Percentiles rank a stretch among this genome's conserved stretches.
Conservation (phyloP, 1,140 invertebrate species). For the Thaumatotibia leucotreta region DNA sequence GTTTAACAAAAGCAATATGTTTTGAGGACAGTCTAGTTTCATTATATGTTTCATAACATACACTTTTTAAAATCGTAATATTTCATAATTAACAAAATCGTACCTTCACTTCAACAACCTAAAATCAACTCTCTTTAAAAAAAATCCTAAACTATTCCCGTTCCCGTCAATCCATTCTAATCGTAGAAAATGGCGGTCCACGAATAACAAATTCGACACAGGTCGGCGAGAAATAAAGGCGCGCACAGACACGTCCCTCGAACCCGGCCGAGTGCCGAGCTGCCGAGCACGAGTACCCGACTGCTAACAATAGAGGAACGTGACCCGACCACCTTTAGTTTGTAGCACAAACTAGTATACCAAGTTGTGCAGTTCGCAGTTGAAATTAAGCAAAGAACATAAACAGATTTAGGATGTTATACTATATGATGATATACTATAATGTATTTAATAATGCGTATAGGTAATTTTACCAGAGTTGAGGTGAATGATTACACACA, state of each 20-base stretch:
- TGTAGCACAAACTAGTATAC: not conserved
- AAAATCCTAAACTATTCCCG: not conserved
- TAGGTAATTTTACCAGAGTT: too few species aligned
- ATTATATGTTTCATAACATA: too few species aligned
- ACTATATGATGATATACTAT: too few species aligned
- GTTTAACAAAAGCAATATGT: too few species aligned
- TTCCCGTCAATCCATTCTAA: constrained; percentile 6
- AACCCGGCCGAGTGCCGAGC: too few species aligned
- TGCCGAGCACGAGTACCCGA: too few species aligned
- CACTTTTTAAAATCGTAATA: too few species aligned
- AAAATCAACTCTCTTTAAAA: not conserved
- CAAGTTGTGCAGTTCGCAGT: not conserved
- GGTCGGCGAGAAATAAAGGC: constrained; percentile 12
- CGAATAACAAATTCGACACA: constrained; percentile 8
- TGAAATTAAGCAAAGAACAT: not conserved
- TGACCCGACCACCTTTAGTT: not conserved
- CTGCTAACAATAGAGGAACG: not conserved
- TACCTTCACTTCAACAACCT: not conserved
- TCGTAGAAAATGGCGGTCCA: constrained; percentile 4
- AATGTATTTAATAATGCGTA: too few species aligned
- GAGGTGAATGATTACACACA: too few species aligned
- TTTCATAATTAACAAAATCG: not conserved
- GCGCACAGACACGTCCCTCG: not conserved
- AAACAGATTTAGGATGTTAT: too few species aligned
- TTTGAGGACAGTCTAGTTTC: too few species aligned